Conservation (phyloP, 2,888 invertebrate genomes). For the Drosophila vallismaia region DNA sequence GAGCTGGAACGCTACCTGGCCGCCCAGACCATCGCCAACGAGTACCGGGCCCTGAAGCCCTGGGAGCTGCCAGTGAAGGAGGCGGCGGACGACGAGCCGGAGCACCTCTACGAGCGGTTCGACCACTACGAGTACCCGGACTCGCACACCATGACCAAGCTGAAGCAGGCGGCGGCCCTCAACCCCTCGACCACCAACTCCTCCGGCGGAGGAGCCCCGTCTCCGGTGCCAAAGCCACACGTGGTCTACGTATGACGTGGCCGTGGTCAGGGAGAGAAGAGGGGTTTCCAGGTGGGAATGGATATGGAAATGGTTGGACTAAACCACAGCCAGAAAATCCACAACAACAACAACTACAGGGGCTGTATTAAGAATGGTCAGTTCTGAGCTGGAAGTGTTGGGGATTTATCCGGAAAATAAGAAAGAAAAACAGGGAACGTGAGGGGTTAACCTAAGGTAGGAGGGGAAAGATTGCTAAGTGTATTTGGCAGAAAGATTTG, state of each 20-base stretch:
- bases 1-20: conserved; percentile 84
- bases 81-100: conserved; percentile 82
- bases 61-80: conserved; percentile 84
- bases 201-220: conserved; percentile 14
- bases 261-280: conserved; percentile 60
- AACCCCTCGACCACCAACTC: conserved; percentile 10
- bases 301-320: conserved; percentile 65
- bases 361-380: conserved; percentile 66
- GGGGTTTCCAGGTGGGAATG: conserved; percentile 27
- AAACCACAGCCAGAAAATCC: conserved; percentile 35
- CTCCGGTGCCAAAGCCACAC: conserved; percentile 69
- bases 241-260: conserved; percentile 85
- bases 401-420: conserved; percentile 2
- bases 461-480: conserved; percentile 18
- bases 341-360: conserved; percentile 68
- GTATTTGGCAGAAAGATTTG: conserved; percentile 1
- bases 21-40: conserved; percentile 83
- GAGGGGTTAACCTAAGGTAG: conserved; percentile 42
- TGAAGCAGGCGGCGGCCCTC: conserved; percentile 65
- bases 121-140: conserved; percentile 84
- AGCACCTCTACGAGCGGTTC: conserved; percentile 84
- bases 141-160: conserved; percentile 84
- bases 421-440: conserved; percentile 37
- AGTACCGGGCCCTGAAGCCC: conserved; percentile 83
- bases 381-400: conserved; percentile 38